These are phyloP conservation scores for Rousettus madagascariensis DNA, from an alignment of 2,797 vertebrate species.

Conservation along the genomic window DNA sequence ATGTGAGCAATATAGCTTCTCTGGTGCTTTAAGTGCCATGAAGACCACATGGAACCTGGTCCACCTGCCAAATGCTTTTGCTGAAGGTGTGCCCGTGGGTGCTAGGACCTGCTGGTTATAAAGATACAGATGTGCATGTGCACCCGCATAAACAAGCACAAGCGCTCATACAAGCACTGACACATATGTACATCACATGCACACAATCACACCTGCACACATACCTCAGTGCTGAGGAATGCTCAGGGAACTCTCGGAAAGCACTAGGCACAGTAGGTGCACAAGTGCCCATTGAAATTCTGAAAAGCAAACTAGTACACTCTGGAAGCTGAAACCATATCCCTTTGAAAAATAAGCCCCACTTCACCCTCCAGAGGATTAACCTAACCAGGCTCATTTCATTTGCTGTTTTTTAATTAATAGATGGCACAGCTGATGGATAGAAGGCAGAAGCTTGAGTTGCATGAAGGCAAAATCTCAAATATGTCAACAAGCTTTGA, in stretches of 20 bases:
- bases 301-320: background rate
- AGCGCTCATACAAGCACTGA: background rate
- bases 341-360: conserved; percentile 26
- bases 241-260: background rate
- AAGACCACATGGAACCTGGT: background rate
- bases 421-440: background rate
- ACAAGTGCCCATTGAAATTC: background rate
- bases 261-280: background rate
- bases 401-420: conserved; percentile 49
- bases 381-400: background rate
- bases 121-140: rapidly evolving
- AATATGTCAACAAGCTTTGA: conserved; percentile 22
- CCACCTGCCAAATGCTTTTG: rapidly evolving
- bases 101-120: too few species aligned
- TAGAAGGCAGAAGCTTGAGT: background rate
- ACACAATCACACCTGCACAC: background rate
- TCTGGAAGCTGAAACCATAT: conserved; percentile 1
- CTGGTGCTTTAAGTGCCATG: background rate
- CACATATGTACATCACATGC: rapidly evolving
- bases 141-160: background rate
- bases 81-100: background rate
- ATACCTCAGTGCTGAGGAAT: background rate
- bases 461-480: background rate
- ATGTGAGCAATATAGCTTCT: background rate
- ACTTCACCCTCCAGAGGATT: background rate